Evolutionary conservation across 2,797 vertebrate species (phyloP).

Genomic region (Spea hammondii): DNA sequence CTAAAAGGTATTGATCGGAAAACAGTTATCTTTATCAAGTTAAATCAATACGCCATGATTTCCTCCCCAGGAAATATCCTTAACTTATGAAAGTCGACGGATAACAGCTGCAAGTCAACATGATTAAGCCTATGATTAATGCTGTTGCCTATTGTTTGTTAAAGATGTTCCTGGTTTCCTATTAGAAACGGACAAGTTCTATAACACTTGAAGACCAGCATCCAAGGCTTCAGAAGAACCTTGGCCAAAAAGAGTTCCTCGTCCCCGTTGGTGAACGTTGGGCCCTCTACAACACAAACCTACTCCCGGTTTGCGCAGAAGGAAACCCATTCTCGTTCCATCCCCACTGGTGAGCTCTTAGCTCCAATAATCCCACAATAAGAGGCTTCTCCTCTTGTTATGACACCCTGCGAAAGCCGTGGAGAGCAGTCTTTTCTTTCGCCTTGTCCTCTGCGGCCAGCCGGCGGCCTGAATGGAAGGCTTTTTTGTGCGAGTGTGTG

Average conservation of each 20-base stretch:
- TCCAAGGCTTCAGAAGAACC: neutral
- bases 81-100: conserved; percentile 13
- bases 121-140: conserved; percentile 5
- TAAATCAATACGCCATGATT: conserved; percentile 41
- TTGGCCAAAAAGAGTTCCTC: neutral
- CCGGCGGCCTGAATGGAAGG: conserved; percentile 63
- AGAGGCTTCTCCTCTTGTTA: conserved; percentile 73
- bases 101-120: neutral
- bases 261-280: conserved; percentile 9
- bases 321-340: conserved; percentile 36
- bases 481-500: conserved; percentile 67
- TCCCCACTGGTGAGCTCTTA: conserved; percentile 61
- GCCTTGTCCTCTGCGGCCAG: conserved; percentile 62
- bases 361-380: conserved; percentile 66
- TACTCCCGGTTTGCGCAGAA: conserved; percentile 14
- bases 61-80: neutral
- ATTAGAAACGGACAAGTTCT: neutral
- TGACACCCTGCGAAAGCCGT: conserved; percentile 71
- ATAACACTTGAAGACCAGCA: neutral
- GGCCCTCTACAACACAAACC: conserved; percentile 23
- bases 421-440: conserved; percentile 64
- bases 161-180: neutral
- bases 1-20: conserved; percentile 34
- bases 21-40: conserved; percentile 23
- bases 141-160: neutral